Conservation (phyloP, 2,888 invertebrate genomes). For the Scaptomyza tumidula region DNA sequence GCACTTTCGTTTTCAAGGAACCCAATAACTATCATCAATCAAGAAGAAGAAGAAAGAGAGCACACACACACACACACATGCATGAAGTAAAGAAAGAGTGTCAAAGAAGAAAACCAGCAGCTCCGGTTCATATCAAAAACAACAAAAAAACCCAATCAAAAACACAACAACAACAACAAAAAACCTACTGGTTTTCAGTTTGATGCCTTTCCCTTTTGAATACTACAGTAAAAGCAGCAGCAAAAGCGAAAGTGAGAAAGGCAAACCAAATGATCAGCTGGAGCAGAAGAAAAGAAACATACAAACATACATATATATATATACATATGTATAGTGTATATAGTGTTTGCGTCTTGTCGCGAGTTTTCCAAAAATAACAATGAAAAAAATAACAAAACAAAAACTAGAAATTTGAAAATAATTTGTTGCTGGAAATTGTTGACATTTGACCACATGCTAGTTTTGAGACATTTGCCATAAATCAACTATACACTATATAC, state of each 20-base stretch:
- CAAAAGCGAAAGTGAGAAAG: conserved; percentile 55
- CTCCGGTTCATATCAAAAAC: conserved; percentile 7
- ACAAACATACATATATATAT: neutral
- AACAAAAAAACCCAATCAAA: neutral
- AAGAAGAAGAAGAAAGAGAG: conserved; percentile 1
- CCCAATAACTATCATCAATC: neutral
- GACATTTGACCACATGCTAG: conserved; percentile 52
- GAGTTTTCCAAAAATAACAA: conserved; percentile 33
- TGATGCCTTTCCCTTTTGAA: conserved; percentile 58
- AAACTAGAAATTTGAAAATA: conserved; percentile 24
- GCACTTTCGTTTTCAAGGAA: conserved; percentile 54
- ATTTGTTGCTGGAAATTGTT: conserved; percentile 50
- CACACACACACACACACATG: neutral
- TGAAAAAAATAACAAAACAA: conserved; percentile 4
- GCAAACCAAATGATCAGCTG: conserved; percentile 27
- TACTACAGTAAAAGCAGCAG: conserved; percentile 29
- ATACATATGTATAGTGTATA: neutral
- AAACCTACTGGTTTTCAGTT: conserved; percentile 22
- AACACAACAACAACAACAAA: neutral
- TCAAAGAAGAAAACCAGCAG: conserved; percentile 4
- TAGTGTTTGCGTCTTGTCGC: neutral
- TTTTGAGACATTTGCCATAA: conserved; percentile 23
- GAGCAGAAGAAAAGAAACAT: conserved; percentile 8
- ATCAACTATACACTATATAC: conserved; percentile 13
- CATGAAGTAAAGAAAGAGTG: neutral